Base-by-base conservation (phyloP, 2,113 vertebrate species). In the Fregetta grallaria region DNA sequence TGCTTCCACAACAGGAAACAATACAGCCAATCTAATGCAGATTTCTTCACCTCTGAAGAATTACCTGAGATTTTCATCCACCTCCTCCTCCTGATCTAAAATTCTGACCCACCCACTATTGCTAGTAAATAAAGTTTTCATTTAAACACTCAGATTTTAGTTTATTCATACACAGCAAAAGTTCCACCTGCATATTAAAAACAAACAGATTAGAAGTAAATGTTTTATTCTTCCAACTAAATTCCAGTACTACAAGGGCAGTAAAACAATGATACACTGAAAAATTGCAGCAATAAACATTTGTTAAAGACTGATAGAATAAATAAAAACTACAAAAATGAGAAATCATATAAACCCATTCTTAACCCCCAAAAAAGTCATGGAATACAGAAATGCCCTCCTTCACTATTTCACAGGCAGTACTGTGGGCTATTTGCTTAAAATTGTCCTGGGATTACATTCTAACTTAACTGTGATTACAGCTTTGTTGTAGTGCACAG, bases 211-310 rank as follows among this genome's bases (percentile, higher is more conserved):
- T 97, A 98, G 98, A 98, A 99, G 98, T 98, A 99, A 99, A 99
- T 98, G 97, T 98, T 99, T 99, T 99, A 99, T 99, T 99, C 98
- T 98, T 98, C 98, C 98, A 99, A 99, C 98, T 98, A 99, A 99
- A 99, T 98, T 99, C 98, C 98, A 98, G 98, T 99, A 98, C 98
- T 98, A 98, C 98, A 99, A 98, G 98, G 98, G 98, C 98, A 99
- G 97, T 98, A 98, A 99, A 99, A 98, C 98, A 98, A 98, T 97
- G 97, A 98, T 98, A 98, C 98, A 98, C 97, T 97, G 97, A 96
- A 96, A 96, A 96, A 97, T 98, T 97, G 98, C 98, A 98, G 98
- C 98, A 98, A 98, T 98, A 98, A 98, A 98, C 98, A 98, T 98
- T 98, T 98, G 98, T 98, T 98, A 98, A 98, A 98, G 98, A 98